These are phyloP conservation scores for Platalea minor DNA, from an alignment of 2,797 vertebrate genomes.

Conservation along the genomic window DNA sequence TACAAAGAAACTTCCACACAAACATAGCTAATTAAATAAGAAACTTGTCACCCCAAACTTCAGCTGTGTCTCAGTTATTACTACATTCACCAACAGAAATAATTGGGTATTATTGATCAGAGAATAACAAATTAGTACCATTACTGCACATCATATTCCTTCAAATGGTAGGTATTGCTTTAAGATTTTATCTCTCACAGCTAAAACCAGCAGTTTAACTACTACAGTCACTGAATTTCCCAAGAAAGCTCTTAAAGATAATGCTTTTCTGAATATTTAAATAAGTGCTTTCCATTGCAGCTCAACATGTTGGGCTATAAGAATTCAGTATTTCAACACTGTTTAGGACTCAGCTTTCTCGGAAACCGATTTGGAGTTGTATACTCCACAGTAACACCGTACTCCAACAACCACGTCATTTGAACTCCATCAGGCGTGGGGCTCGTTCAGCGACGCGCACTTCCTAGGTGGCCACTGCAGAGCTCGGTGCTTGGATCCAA, in stretches of 20 bases:
- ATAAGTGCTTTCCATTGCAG: background rate
- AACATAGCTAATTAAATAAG: background rate
- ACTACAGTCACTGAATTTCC: background rate
- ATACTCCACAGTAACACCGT: background rate
- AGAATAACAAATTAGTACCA: background rate
- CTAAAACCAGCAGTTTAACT: background rate
- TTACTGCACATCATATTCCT: background rate
- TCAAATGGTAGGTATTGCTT: background rate
- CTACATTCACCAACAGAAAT: background rate
- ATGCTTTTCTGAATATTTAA: background rate
- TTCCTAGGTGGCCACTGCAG: background rate
- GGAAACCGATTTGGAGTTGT: background rate
- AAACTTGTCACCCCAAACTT: background rate
- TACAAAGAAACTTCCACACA: background rate
- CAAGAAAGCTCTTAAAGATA: background rate
- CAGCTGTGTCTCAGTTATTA: background rate
- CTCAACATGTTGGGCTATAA: background rate
- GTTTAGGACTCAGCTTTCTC: background rate
- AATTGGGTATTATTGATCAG: background rate
- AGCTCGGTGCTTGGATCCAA: background rate
- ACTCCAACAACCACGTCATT: background rate
- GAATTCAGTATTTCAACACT: background rate
- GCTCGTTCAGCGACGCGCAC: background rate
- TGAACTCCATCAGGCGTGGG: background rate
- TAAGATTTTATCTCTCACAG: background rate